Percentiles rank a stretch among this genome's conserved stretches.
Evolutionary conservation across 2,797 vertebrate species (phyloP).

Genomic region (Sebastes vulpes): DNA sequence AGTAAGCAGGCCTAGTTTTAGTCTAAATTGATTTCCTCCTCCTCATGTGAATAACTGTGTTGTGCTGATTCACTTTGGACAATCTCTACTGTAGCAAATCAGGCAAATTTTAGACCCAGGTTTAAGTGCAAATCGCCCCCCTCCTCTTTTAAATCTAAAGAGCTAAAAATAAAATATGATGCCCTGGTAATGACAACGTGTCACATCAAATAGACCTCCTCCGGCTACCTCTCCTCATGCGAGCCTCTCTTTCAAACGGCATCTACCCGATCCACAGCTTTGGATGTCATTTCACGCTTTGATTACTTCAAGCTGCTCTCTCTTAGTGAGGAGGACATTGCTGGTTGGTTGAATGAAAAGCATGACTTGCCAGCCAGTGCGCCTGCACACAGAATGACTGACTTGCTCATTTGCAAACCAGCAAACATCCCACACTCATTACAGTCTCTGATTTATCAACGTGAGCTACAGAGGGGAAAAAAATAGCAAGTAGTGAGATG

Average conservation of each 20-base stretch:
- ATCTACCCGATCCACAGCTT: constrained; percentile 35
- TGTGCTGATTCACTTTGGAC: background rate
- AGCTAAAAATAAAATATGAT: constrained; percentile 23
- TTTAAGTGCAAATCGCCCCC: background rate
- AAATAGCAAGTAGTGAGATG: constrained; percentile 21
- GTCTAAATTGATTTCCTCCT: background rate
- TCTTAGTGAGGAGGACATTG: constrained; percentile 18
- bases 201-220: constrained; percentile 30
- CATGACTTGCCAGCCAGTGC: background rate
- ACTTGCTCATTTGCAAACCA: constrained; percentile 33
- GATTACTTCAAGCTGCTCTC: constrained; percentile 62
- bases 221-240: background rate
- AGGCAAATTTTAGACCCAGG: background rate
- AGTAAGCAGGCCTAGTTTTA: background rate
- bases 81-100: background rate
- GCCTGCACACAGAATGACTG: constrained; percentile 9
- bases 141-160: background rate
- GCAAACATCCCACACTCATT: constrained; percentile 21
- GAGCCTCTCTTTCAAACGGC: constrained; percentile 20
- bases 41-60: background rate
- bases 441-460: constrained; percentile 24
- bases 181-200: constrained; percentile 18
- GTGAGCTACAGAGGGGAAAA: background rate
- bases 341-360: constrained; percentile 16
- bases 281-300: constrained; percentile 64